Evolutionary conservation across 2,888 invertebrate genomes (phyloP), one percentile per base, ranked within the genome.

Genomic region (Gandaritis pyraliata): DNA sequence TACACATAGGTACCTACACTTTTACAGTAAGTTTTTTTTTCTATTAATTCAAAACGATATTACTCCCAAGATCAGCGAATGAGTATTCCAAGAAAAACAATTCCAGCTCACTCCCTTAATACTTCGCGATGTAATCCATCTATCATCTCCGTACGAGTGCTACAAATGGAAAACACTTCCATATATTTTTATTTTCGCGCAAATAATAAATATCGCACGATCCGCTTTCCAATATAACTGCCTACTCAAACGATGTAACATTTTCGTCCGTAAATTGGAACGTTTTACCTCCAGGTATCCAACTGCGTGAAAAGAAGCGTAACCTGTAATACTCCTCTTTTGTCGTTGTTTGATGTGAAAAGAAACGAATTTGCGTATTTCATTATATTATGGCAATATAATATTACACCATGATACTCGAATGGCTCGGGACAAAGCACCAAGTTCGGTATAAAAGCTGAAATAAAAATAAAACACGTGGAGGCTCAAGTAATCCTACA

Each of bases 311-410:
- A 66, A 66, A 61, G 61, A 51, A 64, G 59, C 65, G 67, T 58
- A 55, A 56, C 58, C 60, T 48, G 48, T 48, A 48, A 23, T 10
- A 1, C 8, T 43, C 16, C 16, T 68, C 80, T 77, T 82, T 82
- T 85, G 83, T 82, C 78, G 76, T 74, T 72, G 77, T 83, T 80
- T 83, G 83, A 85, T 75, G 81, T 73, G 79, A 78, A 72, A 77
- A 74, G 76, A 78, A 81, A 81, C 74, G 72, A 79, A 76, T 74
- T 74, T 75, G 66, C 65, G 76, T 80, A 81, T 84, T 79, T 83
- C 75, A 84, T 84, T 83, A 81, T 46, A 81, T 41, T 41, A 81
- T 75, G 73, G 72, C 74, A 71, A 77, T 23, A 23, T 33, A 5
- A 33, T 76, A 81, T 79, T 76, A 76, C 72, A 69, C 71, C 64